These are phyloP conservation scores for Hydrozoanthus gracilis DNA, from an alignment of 92 coral and sea anemone species.

Conservation along the genomic window DNA sequence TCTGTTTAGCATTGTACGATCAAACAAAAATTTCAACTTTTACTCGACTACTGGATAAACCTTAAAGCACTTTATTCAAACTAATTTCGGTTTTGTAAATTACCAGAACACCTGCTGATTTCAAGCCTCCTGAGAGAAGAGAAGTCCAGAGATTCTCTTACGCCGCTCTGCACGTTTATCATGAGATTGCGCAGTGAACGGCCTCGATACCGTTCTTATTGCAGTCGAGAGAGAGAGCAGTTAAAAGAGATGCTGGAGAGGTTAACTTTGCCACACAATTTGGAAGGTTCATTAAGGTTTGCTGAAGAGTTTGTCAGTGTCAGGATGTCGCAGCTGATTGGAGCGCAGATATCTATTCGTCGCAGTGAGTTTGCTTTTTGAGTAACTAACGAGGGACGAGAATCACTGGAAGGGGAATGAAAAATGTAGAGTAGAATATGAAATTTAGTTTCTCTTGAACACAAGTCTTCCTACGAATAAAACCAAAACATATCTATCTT, in stretches of 20 bases:
- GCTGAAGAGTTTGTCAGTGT: neutral
- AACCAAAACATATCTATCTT: neutral
- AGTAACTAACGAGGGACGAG: neutral
- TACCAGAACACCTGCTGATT: conserved; percentile 1
- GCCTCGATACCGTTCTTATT: conserved; percentile 67
- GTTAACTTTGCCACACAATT: conserved; percentile 65
- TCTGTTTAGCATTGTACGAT: conserved; percentile 2
- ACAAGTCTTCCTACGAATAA: conserved; percentile 7
- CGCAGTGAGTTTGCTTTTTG: conserved; percentile 9
- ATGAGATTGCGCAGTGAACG: conserved; percentile 82
- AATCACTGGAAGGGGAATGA: conserved; percentile 5
- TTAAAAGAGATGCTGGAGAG: conserved; percentile 68
- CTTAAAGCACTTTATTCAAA: conserved; percentile 4
- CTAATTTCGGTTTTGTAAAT: conserved; percentile 9
- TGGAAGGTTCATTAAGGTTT: conserved; percentile 78
- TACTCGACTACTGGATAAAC: conserved; percentile 8
- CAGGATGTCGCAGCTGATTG: conserved; percentile 40
- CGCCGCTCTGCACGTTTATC: conserved; percentile 82
- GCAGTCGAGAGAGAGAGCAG: conserved; percentile 53
- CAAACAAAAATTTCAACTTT: conserved; percentile 8
- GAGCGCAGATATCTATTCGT: conserved; percentile 69
- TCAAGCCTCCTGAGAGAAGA: conserved; percentile 6
- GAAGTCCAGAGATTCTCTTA: conserved; percentile 57
- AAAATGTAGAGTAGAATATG: conserved; percentile 6
- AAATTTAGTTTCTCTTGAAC: neutral